Percentiles rank a stretch among this genome's conserved stretches.
Evolutionary conservation across 2,888 invertebrate genomes (phyloP).

Genomic region (Lasius platythorax): DNA sequence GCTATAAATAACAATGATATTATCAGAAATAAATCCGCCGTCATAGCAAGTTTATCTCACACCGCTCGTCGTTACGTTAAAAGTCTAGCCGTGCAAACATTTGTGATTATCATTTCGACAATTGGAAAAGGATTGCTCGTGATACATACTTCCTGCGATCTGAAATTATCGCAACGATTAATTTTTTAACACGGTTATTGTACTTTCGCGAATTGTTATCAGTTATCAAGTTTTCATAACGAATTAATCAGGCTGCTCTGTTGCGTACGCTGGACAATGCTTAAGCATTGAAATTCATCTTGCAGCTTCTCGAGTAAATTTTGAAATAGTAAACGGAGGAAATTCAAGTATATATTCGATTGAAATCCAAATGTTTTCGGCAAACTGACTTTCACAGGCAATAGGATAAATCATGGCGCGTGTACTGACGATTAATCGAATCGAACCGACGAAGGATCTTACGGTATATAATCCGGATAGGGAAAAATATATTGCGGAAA

Average conservation of each 20-base stretch:
- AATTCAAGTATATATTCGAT: not conserved
- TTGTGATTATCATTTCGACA: constrained; percentile 30
- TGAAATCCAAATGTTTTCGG: constrained; percentile 2
- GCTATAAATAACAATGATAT: constrained; percentile 39
- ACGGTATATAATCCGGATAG: not conserved
- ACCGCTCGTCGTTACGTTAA: not conserved
- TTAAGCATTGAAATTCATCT: constrained; percentile 2
- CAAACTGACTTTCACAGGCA: not conserved
- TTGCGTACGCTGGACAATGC: not conserved
- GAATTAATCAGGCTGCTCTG: not conserved
- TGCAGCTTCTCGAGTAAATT: not conserved
- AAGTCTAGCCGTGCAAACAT: constrained; percentile 8
- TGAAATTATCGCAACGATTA: constrained; percentile 7
- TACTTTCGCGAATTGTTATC: constrained; percentile 25
- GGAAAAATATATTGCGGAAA: constrained; percentile 2
- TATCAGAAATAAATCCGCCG: constrained; percentile 44
- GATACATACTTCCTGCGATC: constrained; percentile 17
- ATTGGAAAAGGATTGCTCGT: constrained; percentile 35
- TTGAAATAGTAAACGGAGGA: not conserved
- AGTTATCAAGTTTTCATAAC: not conserved
- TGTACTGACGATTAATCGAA: not conserved
- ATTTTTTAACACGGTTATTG: constrained; percentile 20
- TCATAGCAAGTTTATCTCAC: constrained; percentile 10
- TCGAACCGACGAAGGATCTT: not conserved
- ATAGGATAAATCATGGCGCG: constrained; percentile 5